Conservation (phyloP, 2,888 invertebrate species). For the Elgonia sp. region DNA sequence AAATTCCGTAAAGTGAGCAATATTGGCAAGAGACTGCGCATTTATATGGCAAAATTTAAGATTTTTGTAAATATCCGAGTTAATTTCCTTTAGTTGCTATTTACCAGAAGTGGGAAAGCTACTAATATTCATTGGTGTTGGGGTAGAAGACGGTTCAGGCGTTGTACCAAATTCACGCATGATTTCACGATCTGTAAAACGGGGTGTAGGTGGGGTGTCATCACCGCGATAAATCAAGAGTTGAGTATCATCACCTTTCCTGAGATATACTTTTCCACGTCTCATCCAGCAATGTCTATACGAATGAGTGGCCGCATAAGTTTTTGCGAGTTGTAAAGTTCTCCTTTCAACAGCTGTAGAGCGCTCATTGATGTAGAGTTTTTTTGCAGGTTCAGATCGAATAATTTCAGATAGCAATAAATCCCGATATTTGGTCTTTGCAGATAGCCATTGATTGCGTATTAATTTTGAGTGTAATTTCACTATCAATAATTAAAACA, state of each 20-base stretch:
- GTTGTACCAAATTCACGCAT: too few relatives aligned
- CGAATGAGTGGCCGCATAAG: background rate
- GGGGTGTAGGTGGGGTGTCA: background rate
- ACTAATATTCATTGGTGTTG: too few relatives aligned
- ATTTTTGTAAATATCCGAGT: too few relatives aligned
- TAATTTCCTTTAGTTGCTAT: too few relatives aligned
- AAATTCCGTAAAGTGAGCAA: too few relatives aligned
- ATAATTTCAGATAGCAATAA: background rate
- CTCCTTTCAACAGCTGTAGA: background rate
- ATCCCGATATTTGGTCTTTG: background rate
- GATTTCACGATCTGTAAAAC: background rate
- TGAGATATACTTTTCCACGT: background rate
- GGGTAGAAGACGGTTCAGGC: too few relatives aligned
- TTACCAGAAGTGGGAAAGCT: too few relatives aligned
- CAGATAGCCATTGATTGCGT: background rate
- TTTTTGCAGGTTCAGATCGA: background rate
- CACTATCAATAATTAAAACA: background rate
- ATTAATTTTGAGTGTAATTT: background rate
- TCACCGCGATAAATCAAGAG: background rate
- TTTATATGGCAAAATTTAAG: too few relatives aligned
- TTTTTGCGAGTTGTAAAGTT: background rate
- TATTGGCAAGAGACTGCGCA: too few relatives aligned
- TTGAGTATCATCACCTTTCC: background rate
- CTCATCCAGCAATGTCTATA: background rate
- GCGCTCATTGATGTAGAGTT: background rate